Base-by-base conservation (phyloP, 2,888 invertebrate genomes). In the Eilema depressum region DNA sequence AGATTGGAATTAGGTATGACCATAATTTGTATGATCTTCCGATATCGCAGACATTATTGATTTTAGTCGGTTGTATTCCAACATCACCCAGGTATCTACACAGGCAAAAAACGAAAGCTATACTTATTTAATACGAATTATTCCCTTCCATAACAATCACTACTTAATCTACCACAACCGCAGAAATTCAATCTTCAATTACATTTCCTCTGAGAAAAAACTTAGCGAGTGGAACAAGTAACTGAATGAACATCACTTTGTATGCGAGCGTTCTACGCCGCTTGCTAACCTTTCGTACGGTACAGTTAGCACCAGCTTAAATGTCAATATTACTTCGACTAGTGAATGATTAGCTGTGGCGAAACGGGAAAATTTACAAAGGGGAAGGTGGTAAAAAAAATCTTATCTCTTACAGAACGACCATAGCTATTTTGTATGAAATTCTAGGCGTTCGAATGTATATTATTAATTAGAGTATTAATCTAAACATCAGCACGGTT, bases 201-300 rank as follows among this genome's bases (percentile, higher is more conserved):
- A 63, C 25, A 41, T 63, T 63, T 41, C 25, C 63, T 63, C 25
- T 10, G 37, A 23, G 11, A 33, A 37, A 37, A 63, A 63, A 41
- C 41, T 25, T 26, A 25, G 10, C 20, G 3, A 63, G 20, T 37
- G 8, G 20, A 26, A 63, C 47, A 63, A 26, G 20, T 47, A 63
- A 20, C 10, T 11, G 30, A 53, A 53, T 30, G 30, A 62, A 68
- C 17, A 66, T 41, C 41, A 53, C 57, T 63, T 63, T 28, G 62
- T 57, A 11, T 33, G 76, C 76, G 30, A 73, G 64, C 69, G 61
- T 56, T 63, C 68, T 70, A 68, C 68, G 53, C 66, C 33, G 53
- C 25, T n/a, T 56, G 33, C 25, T 72, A 72, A 75, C 75, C 75
- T 79, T 76, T 77, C 11, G 33, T 23, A 71, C 62, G 74, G 64